phyloP scores from a whole-genome alignment of 2,888 invertebrate species.

The Drosophila diplacantha region DNA sequence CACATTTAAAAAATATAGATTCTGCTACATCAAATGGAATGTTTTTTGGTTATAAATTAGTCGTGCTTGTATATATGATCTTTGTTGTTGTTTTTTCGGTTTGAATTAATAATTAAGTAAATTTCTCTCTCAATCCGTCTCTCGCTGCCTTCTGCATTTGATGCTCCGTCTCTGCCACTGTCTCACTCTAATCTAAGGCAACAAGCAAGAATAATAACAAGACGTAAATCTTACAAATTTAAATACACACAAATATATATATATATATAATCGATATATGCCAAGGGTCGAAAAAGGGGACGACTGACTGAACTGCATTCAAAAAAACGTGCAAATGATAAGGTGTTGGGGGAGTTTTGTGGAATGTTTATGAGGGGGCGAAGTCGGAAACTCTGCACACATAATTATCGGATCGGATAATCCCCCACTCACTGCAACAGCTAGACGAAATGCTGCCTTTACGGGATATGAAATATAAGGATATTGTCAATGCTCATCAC shows the following conservation, averaged over 20 bases:
- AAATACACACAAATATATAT: constrained; percentile 31
- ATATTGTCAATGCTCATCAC: constrained; percentile 1
- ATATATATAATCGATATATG: constrained; percentile 31
- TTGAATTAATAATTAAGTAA: constrained; percentile 15
- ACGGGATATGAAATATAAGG: neutral
- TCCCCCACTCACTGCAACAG: neutral
- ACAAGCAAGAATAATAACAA: constrained; percentile 40
- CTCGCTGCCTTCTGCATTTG: constrained; percentile 21
- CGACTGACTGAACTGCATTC: constrained; percentile 1
- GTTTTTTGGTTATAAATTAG: constrained; percentile 30
- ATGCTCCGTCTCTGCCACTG: constrained; percentile 23
- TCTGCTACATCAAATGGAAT: constrained; percentile 17
- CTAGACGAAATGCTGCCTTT: neutral
- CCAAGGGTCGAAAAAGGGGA: constrained; percentile 4
- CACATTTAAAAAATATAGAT: constrained; percentile 1
- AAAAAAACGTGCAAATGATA: constrained; percentile 34
- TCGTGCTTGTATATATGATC: constrained; percentile 15
- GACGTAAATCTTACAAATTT: constrained; percentile 37
- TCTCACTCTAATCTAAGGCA: constrained; percentile 47
- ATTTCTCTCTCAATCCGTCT: neutral
- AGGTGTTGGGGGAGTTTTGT: neutral
- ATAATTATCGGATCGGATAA: neutral
- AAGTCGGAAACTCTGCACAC: constrained; percentile 1
- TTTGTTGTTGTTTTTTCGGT: constrained; percentile 11
- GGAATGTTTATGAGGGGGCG: constrained; percentile 21